Base-by-base conservation (phyloP, 2,113 vertebrate genomes). In the Mesitornis unicolor region DNA sequence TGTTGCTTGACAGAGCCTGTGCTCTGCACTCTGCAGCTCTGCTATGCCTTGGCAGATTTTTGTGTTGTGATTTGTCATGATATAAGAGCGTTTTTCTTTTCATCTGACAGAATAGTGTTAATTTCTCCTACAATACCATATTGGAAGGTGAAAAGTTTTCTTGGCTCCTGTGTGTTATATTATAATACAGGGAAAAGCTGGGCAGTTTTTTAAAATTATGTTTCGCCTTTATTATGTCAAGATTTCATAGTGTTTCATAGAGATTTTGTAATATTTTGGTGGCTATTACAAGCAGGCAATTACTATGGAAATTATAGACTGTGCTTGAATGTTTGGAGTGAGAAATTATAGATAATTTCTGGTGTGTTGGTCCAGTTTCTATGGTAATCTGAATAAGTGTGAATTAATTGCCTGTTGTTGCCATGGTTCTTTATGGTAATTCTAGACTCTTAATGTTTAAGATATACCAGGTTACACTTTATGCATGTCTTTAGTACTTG, bases 231-330 rank as follows among this genome's bases (percentile, higher is more conserved):
- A 69, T 74, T 87, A 59, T 90, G 78, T 84, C 45, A 94, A 76
- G 47, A 82, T 59, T 93, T 87, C 56, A 19, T 61, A 84, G 78
- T 61, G 38, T 92, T 93, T 94, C 75, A 54, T 7, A 89, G 67
- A 80, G 40, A 91, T 78, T 82, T 93, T 85, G 60, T 89, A 76
- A 83, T 95, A 91, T 94, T 96, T 96, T 85, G 65, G 38, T 80
- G 25, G 38, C 73, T 97, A 94, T 91, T 90, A 91, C 48, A 81
- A 92, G 57, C 93, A 95, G 86, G 50, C 71, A 89, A 97, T 97
- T 97, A 93, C 89, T 94, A 97, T 96, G 93, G 89, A 97, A 97
- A 96, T 97, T 93, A 96, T 67, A 97, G 89, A n/a, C 84, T 88
- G 60, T 51, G 51, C 91, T 94, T 94, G 82, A 86, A 77, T 96